phyloP scores from a whole-genome alignment of 2,888 invertebrate species.

The Deilephila elpenor region DNA sequence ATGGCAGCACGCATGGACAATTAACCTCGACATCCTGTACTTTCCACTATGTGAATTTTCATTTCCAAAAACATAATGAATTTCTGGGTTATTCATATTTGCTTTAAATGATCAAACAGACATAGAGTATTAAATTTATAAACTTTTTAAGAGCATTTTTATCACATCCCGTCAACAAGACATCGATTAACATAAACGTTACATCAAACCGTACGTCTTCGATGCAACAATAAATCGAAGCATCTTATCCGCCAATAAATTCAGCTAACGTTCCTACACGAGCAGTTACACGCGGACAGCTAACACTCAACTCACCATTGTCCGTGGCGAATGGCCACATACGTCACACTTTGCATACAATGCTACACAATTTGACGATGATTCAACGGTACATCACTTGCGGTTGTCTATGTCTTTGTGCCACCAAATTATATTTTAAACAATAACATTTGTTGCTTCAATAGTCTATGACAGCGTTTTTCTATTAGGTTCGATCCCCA shows the following conservation, averaged over 20 bases:
- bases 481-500: neutral
- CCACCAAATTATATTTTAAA: constrained; percentile 29
- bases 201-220: too few relatives aligned
- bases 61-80: too few relatives aligned
- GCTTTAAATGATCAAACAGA: too few relatives aligned
- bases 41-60: too few relatives aligned
- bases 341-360: constrained; percentile 57
- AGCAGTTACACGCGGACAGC: constrained; percentile 37
- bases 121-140: too few relatives aligned
- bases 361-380: constrained; percentile 43
- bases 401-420: constrained; percentile 31
- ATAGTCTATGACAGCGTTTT: neutral
- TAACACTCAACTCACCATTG: constrained; percentile 55
- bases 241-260: neutral
- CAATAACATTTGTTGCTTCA: neutral
- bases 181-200: too few relatives aligned
- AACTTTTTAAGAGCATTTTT: too few relatives aligned
- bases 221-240: neutral
- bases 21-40: too few relatives aligned
- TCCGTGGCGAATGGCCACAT: constrained; percentile 42
- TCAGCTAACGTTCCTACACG: neutral
- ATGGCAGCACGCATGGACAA: too few relatives aligned
- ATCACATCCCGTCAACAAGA: too few relatives aligned
- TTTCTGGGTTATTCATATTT: too few relatives aligned
- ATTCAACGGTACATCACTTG: constrained; percentile 43